Evolutionary conservation across 2,797 vertebrate genomes (phyloP), one percentile per base, ranked within the genome.

Genomic region (Eidolon dupreanum): DNA sequence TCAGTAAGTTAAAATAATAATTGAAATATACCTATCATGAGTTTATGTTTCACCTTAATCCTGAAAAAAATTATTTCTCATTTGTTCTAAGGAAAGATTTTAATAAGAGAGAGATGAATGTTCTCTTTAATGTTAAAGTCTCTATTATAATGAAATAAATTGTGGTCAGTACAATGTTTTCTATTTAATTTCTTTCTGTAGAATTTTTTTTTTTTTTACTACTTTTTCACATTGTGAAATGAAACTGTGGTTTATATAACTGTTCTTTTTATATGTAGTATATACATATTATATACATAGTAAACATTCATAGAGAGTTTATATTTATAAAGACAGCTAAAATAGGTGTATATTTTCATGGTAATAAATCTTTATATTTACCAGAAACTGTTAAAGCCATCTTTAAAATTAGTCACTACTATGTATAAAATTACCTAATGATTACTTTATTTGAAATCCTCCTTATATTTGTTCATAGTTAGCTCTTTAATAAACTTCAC

Each of bases 21-120:
- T 77, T 96, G 93, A 97, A 97, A 6, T 65, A 90, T 95, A 97
- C 95, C 94, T 97, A 81, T 97, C 91, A 70, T 85, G 24, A 86
- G 55, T 88, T 88, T 93, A 79, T 98, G 0, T 55, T 97, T 98
- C 83, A 88, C 26, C 90, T 88, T 96, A 93, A 79, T 92, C 43
- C 13, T 94, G 28, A 92, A 77, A 95, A 88, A 93, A 73, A 90
- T 24, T 59, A 77, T 53, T 95, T 55, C 49, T 85, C 31, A 88
- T 79, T 94, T 93, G 43, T 78, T 63, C 24, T 88, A 81, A 79
- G 75, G 46, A 74, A 90, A 93, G 9, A 81, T 65, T 92, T 96
- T 91, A 59, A 78, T 66, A 86, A 85, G n/a, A 92, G 5, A 87
- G 77, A 61, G 71, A 28, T 88, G 41, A 94, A 49, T 97, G 71